Conservation (phyloP, 2,113 vertebrate genomes). For the Camelus dromedarius region DNA sequence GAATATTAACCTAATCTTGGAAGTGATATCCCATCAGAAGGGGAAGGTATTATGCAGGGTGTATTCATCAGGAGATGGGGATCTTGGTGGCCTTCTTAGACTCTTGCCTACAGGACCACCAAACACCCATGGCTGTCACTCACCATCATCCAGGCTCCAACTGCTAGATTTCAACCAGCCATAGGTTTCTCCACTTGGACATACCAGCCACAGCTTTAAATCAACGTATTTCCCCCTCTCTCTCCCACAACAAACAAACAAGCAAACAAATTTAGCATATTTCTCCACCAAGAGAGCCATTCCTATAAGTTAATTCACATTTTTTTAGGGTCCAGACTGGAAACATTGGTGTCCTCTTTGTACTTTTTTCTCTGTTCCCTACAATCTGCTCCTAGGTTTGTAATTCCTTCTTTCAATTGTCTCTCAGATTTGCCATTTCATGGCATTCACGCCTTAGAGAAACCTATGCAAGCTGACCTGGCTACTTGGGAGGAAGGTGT, state of each 20-base stretch:
- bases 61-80: background rate
- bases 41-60: background rate
- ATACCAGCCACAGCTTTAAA: background rate
- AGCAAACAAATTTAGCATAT: background rate
- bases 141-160: background rate
- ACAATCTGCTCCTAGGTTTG: background rate
- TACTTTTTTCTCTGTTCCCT: background rate
- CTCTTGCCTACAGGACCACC: background rate
- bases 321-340: background rate
- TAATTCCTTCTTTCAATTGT: background rate
- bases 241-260: background rate
- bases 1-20: background rate
- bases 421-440: background rate
- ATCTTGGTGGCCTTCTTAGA: background rate
- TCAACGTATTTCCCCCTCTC: background rate
- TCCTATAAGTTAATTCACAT: slow-evolving; percentile 6
- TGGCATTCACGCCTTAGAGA: background rate
- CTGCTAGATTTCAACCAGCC: background rate
- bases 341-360: background rate
- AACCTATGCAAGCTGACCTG: background rate
- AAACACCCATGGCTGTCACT: background rate
- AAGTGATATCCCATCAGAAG: background rate
- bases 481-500: background rate
- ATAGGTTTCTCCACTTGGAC: background rate
- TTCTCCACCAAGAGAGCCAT: background rate